Percentiles rank a stretch among this genome's conserved stretches.
Evolutionary conservation across 2,797 vertebrate species (phyloP).

Genomic region (Manis javanica): DNA sequence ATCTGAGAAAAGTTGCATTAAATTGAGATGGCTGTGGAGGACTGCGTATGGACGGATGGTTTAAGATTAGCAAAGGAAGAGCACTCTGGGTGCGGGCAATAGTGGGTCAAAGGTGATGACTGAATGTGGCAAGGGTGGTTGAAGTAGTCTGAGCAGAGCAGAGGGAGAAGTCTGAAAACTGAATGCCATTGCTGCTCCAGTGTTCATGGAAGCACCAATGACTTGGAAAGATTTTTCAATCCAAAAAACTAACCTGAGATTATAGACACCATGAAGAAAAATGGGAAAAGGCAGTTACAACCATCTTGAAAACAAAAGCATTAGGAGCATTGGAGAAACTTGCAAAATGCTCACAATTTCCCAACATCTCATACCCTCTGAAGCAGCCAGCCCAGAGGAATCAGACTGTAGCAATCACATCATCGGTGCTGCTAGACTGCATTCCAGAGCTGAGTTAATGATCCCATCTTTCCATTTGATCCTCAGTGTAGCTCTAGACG

Average conservation of each 20-base stretch:
- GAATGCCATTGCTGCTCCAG: neutral
- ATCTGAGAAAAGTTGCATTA: neutral
- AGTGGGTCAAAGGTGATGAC: neutral
- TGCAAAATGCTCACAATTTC: neutral
- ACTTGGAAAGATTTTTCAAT: neutral
- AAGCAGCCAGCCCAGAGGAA: neutral
- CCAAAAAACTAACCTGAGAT: neutral
- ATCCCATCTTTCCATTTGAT: slow-evolving; percentile 32
- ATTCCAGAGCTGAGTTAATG: slow-evolving; percentile 50
- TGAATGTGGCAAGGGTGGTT: neutral
- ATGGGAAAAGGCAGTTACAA: neutral
- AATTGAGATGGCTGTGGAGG: neutral
- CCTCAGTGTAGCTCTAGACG: slow-evolving; percentile 19
- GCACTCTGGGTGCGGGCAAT: too few species aligned
- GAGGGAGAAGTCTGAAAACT: neutral
- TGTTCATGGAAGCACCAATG: neutral
- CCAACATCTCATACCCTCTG: neutral
- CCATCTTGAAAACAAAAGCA: neutral
- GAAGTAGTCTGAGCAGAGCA: neutral
- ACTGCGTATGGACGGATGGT: neutral
- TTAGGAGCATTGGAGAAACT: neutral
- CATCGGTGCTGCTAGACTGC: slow-evolving; percentile 32
- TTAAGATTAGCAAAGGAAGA: neutral
- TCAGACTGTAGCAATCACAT: neutral
- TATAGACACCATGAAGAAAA: neutral